phyloP scores from a whole-genome alignment of 1,140 invertebrate genomes.

The Drosophila pseudoananassae region DNA sequence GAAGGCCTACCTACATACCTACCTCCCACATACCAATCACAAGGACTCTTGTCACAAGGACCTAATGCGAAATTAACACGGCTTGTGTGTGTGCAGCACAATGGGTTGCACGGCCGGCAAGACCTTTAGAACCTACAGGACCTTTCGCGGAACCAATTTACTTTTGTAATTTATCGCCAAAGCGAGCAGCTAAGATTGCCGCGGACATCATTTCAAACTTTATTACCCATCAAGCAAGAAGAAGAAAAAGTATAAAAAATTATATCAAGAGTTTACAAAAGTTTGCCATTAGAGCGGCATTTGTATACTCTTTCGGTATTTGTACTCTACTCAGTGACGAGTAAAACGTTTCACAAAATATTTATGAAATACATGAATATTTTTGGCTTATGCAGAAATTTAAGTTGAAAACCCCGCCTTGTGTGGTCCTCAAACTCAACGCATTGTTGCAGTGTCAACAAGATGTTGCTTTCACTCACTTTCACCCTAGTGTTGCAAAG shows the following conservation, averaged over 20 bases:
- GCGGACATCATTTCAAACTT: conserved; percentile 40
- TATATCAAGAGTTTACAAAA: neutral
- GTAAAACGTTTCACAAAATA: no score
- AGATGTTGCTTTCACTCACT: no score
- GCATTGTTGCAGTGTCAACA: no score
- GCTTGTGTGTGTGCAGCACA: conserved; percentile 16
- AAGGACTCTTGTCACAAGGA: conserved; percentile 4
- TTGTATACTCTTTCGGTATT: neutral
- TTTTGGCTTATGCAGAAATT: no score
- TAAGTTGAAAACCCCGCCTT: no score
- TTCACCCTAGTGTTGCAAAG: no score
- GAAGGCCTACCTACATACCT: neutral
- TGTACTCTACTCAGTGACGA: no score
- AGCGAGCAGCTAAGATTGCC: neutral
- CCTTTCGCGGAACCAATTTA: conserved; percentile 40
- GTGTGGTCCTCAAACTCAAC: no score
- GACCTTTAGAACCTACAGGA: neutral
- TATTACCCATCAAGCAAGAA: conserved; percentile 1
- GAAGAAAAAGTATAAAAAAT: conserved; percentile 2
- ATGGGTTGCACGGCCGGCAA: neutral
- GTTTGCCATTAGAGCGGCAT: neutral
- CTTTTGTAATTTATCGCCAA: conserved; percentile 48
- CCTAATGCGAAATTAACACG: conserved; percentile 23
- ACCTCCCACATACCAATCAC: no score
- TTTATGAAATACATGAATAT: no score